phyloP scores from a whole-genome alignment of 2,888 invertebrate genomes.

The Metallyticus violacea region DNA sequence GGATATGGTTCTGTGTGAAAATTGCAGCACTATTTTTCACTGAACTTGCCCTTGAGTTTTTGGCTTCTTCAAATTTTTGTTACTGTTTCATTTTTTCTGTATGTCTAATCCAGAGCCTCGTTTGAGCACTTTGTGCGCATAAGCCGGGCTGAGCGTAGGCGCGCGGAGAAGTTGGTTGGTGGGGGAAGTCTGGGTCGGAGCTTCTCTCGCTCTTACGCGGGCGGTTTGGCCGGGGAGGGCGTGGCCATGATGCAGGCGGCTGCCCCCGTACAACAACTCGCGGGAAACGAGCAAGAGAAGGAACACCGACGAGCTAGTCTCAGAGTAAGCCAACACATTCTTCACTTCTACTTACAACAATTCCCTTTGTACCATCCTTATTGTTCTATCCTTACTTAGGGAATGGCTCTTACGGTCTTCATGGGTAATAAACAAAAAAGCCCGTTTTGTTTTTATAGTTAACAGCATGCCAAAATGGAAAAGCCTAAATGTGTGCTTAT shows the following conservation, averaged over 20 bases:
- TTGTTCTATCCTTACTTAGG: background rate
- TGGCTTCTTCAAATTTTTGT: slow-evolving; percentile 9
- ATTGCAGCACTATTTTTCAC: background rate
- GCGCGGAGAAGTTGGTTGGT: slow-evolving; percentile 60
- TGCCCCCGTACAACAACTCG: slow-evolving; percentile 19
- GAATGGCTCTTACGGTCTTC: background rate
- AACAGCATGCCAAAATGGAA: background rate
- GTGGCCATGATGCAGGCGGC: slow-evolving; percentile 19
- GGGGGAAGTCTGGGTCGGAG: slow-evolving; percentile 64
- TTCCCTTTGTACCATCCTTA: background rate
- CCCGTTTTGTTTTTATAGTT: background rate
- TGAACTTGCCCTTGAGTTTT: background rate
- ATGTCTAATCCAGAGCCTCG: slow-evolving; percentile 45
- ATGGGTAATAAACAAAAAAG: background rate
- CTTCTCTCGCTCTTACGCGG: slow-evolving; percentile 62
- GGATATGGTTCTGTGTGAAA: background rate
- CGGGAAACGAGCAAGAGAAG: slow-evolving; percentile 29
- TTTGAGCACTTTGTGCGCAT: slow-evolving; percentile 54
- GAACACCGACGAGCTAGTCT: slow-evolving; percentile 58
- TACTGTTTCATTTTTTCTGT: slow-evolving; percentile 10
- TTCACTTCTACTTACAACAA: slow-evolving; percentile 21
- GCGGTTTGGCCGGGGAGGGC: slow-evolving; percentile 46
- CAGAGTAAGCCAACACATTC: slow-evolving; percentile 50
- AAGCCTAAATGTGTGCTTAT: background rate
- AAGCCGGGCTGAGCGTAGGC: slow-evolving; percentile 45